Conservation (phyloP, 2,113 vertebrate species). For the Bostrychus sinensis region DNA sequence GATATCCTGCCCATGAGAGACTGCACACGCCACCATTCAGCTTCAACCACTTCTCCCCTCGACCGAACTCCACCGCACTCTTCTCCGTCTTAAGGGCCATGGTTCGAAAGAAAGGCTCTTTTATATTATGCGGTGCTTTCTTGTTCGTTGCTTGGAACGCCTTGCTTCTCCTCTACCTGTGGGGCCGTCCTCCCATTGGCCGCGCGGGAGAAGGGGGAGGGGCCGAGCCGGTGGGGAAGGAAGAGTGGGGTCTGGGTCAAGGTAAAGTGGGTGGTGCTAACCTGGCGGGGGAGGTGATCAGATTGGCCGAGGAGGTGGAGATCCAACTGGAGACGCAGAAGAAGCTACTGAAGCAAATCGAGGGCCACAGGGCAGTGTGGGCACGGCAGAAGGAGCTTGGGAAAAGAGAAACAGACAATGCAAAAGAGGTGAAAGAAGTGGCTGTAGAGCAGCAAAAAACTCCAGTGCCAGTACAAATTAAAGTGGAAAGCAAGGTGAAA, state of each 20-base stretch:
- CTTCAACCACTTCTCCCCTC: slow-evolving; percentile 23
- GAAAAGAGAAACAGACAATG: slow-evolving; percentile 47
- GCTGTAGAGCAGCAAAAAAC: slow-evolving; percentile 28
- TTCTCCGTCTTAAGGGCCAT: slow-evolving; percentile 82
- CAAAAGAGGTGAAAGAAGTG: slow-evolving; percentile 27
- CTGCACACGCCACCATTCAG: slow-evolving; percentile 20
- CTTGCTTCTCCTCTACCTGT: slow-evolving; percentile 91
- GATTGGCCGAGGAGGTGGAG: slow-evolving; percentile 83
- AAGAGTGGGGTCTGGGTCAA: slow-evolving; percentile 72
- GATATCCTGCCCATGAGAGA: slow-evolving; percentile 21
- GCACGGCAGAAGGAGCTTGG: slow-evolving; percentile 70
- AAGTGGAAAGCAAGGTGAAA: slow-evolving; percentile 25
- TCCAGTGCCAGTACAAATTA: slow-evolving; percentile 23
- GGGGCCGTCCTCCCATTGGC: slow-evolving; percentile 84
- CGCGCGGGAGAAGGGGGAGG: slow-evolving; percentile 72
- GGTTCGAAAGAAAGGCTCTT: slow-evolving; percentile 89
- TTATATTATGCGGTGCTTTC: slow-evolving; percentile 88
- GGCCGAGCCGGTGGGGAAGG: slow-evolving; percentile 75
- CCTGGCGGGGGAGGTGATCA: slow-evolving; percentile 85
- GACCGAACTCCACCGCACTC: slow-evolving; percentile 55
- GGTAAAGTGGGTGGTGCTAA: slow-evolving; percentile 55
- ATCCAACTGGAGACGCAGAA: slow-evolving; percentile 87
- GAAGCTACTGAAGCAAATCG: slow-evolving; percentile 86
- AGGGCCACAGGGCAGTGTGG: slow-evolving; percentile 78
- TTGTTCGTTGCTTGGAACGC: slow-evolving; percentile 93